Percentiles rank a stretch among this genome's conserved stretches.
Conservation (phyloP, 2,113 vertebrate genomes). For the Daboia siamensis region DNA sequence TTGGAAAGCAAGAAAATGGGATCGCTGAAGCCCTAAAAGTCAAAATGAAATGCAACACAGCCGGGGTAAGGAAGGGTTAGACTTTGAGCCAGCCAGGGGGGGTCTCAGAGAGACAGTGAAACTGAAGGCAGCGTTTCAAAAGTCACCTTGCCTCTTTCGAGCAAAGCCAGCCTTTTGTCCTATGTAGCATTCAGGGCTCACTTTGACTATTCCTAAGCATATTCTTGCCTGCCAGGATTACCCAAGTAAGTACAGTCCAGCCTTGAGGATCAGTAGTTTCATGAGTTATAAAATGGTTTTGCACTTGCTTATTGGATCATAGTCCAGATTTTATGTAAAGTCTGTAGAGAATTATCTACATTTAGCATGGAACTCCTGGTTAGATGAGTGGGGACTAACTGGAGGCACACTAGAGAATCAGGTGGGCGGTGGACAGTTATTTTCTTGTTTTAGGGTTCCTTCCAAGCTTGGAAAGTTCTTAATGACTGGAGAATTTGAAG, state of each 20-base stretch:
- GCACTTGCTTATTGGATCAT: not conserved
- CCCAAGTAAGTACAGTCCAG: not conserved
- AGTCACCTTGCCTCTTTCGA: not conserved
- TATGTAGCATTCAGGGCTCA: not conserved
- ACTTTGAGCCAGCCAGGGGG: not conserved
- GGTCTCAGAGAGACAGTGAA: too few relatives aligned
- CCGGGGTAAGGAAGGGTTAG: constrained; percentile 75
- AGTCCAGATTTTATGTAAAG: not conserved
- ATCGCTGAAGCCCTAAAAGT: constrained; percentile 85
- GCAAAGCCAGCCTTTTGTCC: not conserved
- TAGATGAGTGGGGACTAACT: not conserved
- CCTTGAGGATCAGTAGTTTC: not conserved
- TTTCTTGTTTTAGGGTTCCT: not conserved
- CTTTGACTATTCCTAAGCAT: not conserved
- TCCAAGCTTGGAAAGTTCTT: not conserved
- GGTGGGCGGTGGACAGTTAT: not conserved
- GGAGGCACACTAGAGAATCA: not conserved
- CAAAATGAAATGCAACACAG: constrained; percentile 85
- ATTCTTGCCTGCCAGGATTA: not conserved
- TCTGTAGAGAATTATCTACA: not conserved
- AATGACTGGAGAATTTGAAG: not conserved
- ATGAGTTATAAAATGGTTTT: not conserved
- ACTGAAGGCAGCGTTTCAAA: too few relatives aligned
- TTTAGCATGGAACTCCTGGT: not conserved
- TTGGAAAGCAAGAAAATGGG: constrained; percentile 81